These are phyloP conservation scores for Brenthis ino DNA, from an alignment of 2,888 invertebrate species.

Conservation along the genomic window DNA sequence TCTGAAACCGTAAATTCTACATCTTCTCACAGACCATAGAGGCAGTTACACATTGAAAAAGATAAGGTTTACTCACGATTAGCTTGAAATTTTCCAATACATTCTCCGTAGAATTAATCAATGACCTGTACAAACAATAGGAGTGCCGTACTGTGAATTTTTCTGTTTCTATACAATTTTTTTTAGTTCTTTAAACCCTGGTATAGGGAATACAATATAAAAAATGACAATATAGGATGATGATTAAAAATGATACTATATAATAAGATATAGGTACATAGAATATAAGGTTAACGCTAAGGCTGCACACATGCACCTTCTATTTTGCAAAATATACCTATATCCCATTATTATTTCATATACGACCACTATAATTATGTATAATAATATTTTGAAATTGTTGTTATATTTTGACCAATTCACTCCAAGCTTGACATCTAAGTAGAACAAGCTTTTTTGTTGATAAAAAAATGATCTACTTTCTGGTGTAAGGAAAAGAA, in stretches of 20 bases:
- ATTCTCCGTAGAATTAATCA: slow-evolving; percentile 10
- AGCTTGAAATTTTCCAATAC: slow-evolving; percentile 9
- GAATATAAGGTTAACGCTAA: background rate
- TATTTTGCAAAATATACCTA: background rate
- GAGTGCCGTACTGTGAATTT: background rate
- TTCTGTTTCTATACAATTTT: background rate
- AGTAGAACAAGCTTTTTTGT: background rate
- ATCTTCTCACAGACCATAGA: no score
- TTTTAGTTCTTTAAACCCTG: slow-evolving; percentile 3
- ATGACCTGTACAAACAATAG: background rate
- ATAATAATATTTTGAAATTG: background rate
- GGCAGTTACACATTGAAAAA: background rate
- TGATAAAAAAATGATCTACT: background rate
- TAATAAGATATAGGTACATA: background rate
- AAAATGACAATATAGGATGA: background rate
- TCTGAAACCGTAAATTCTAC: no score
- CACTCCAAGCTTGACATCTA: background rate
- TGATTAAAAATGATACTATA: no score
- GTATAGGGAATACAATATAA: slow-evolving; percentile 4
- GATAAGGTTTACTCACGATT: slow-evolving; percentile 6
- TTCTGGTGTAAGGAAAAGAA: background rate
- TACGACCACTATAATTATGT: background rate
- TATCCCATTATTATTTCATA: background rate
- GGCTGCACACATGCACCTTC: background rate
- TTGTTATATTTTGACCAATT: background rate